Evolutionary conservation across 2,888 invertebrate genomes (phyloP).

Genomic region (Machimus atricapillus): DNA sequence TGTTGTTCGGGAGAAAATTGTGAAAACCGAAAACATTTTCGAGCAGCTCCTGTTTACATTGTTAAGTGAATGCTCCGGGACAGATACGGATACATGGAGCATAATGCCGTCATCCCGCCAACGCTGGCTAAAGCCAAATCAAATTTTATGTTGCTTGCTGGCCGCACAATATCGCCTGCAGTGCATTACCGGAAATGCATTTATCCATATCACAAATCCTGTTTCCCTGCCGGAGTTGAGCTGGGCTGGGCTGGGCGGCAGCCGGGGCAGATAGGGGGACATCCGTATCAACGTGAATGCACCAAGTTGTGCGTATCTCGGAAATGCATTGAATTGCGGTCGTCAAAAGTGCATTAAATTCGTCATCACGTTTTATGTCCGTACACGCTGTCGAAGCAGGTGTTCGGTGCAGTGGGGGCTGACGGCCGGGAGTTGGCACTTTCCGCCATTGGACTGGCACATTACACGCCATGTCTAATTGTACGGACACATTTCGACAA

Average conservation of each 20-base stretch:
- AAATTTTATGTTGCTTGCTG: conserved; percentile 45
- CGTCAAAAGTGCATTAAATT: conserved; percentile 49
- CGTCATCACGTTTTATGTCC: conserved; percentile 48
- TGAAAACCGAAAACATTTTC: conserved; percentile 31
- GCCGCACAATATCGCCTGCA: conserved; percentile 43
- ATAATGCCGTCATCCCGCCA: conserved; percentile 18
- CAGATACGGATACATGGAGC: conserved; percentile 18
- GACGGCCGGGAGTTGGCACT: not conserved
- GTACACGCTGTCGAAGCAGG: conserved; percentile 38
- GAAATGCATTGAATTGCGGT: conserved; percentile 48
- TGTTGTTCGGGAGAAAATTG: conserved; percentile 12
- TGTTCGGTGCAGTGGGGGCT: conserved; percentile 7
- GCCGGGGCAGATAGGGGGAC: not conserved
- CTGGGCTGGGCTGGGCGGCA: not conserved
- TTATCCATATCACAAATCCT: conserved; percentile 48
- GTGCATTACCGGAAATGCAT: conserved; percentile 48
- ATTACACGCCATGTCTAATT: conserved; percentile 43
- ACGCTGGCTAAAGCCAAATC: conserved; percentile 43
- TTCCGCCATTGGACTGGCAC: not conserved
- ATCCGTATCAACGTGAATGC: conserved; percentile 26
- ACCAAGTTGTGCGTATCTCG: conserved; percentile 43
- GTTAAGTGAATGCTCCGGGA: conserved; percentile 29
- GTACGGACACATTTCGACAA: conserved; percentile 44
- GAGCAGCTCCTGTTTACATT: conserved; percentile 23
- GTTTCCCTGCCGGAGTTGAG: conserved; percentile 1